phyloP scores from a whole-genome alignment of 2,888 invertebrate species.

The Caenorhabditis sinica region DNA sequence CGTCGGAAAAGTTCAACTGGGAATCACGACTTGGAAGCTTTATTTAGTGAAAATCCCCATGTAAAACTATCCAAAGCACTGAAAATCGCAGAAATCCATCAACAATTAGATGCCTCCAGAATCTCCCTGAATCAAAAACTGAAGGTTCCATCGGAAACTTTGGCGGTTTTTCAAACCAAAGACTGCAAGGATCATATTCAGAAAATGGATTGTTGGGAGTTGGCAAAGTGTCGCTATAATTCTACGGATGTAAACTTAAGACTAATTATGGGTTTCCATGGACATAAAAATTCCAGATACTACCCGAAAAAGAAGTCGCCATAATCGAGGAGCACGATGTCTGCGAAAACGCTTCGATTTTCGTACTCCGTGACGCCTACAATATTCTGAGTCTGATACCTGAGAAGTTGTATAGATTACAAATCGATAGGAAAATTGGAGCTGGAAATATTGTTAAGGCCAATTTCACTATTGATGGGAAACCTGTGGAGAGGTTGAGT shows the following conservation, averaged over 20 bases:
- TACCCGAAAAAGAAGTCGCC: conserved; percentile 39
- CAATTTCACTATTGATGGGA: conserved; percentile 30
- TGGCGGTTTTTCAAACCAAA: conserved; percentile 42
- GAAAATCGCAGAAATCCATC: not conserved
- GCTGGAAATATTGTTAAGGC: conserved; percentile 36
- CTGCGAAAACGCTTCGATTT: conserved; percentile 53
- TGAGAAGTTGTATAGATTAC: conserved; percentile 37
- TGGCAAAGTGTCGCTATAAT: conserved; percentile 40
- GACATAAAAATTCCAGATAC: conserved; percentile 28
- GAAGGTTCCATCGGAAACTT: conserved; percentile 19
- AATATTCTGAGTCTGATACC: conserved; percentile 46
- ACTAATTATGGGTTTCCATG: not conserved
- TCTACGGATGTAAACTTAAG: conserved; percentile 14
- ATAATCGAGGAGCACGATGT: conserved; percentile 41
- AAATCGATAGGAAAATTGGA: conserved; percentile 41
- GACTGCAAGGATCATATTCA: conserved; percentile 47
- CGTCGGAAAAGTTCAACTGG: conserved; percentile 15
- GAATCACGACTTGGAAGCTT: conserved; percentile 25
- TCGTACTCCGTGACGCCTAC: conserved; percentile 50
- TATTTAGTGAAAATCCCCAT: not conserved
- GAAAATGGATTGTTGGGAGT: conserved; percentile 58
- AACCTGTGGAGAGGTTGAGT: conserved; percentile 5
- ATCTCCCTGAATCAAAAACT: conserved; percentile 32
- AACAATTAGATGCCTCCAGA: not conserved
- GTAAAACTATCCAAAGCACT: conserved; percentile 3